A percentile compares a stretch with the other conserved stretches of the same genome.
Evolutionary conservation across 2,113 vertebrate genomes (phyloP).

Genomic region (Oreochromis aureus): DNA sequence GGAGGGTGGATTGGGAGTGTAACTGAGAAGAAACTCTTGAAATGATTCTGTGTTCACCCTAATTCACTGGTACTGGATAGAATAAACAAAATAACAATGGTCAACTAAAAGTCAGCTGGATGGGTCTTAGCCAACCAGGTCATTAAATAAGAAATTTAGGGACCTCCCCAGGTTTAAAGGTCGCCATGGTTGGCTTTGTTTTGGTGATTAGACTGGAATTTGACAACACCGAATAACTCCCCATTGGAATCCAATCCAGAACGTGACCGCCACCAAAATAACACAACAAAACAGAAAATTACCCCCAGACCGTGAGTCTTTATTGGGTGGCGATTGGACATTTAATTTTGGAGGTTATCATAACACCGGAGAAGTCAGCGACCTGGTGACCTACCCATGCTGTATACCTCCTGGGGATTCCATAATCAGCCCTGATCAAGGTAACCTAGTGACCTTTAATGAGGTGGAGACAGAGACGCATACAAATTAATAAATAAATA

Average conservation of each 20-base stretch:
- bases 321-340: background rate
- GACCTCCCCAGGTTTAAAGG: background rate
- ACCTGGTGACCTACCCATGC: background rate
- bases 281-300: background rate
- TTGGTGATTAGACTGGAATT: background rate
- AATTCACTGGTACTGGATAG: background rate
- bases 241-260: background rate
- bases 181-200: background rate
- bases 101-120: background rate
- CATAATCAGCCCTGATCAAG: background rate
- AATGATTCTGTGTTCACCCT: background rate
- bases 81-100: background rate
- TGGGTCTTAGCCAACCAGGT: background rate
- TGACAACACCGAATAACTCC: background rate
- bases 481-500: background rate
- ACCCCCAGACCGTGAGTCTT: background rate
- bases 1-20: background rate
- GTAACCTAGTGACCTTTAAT: background rate
- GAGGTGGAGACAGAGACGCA: background rate
- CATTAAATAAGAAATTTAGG: background rate
- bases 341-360: background rate
- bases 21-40: background rate
- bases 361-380: background rate
- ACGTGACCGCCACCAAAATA: background rate
- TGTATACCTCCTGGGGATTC: background rate